phyloP scores from a whole-genome alignment of 2,113 vertebrate species.

The Smithornis capensis region DNA sequence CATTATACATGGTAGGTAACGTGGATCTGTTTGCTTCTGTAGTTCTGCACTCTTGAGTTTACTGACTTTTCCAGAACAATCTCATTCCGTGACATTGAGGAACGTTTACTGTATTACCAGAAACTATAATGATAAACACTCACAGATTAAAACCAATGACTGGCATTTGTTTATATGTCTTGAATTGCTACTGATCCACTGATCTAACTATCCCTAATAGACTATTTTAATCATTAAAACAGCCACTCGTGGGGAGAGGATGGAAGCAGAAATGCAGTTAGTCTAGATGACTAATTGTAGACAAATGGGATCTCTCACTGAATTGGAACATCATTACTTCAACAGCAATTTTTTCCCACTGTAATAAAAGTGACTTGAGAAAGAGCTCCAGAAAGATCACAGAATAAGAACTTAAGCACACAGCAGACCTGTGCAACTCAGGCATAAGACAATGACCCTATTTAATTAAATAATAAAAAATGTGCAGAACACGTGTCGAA shows the following conservation, averaged over 20 bases:
- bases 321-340: conserved; percentile 31
- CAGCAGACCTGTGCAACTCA: neutral
- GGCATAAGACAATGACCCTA: neutral
- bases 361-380: neutral
- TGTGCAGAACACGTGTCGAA: neutral
- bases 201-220: neutral
- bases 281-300: neutral
- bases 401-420: neutral
- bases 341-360: neutral
- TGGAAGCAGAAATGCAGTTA: neutral
- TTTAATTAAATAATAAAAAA: neutral
- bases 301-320: conserved; percentile 9
- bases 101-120: neutral
- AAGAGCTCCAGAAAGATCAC: neutral
- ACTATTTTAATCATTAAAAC: neutral
- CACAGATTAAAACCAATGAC: conserved; percentile 3
- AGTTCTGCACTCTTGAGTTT: neutral
- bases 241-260: neutral
- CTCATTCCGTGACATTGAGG: neutral
- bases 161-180: conserved; percentile 16
- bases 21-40: conserved; percentile 37
- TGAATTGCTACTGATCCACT: neutral
- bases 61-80: neutral
- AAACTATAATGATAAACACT: neutral
- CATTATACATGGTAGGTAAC: neutral